Evolutionary conservation across 1,140 invertebrate species (phyloP).

Genomic region (Ephestia elutella): DNA sequence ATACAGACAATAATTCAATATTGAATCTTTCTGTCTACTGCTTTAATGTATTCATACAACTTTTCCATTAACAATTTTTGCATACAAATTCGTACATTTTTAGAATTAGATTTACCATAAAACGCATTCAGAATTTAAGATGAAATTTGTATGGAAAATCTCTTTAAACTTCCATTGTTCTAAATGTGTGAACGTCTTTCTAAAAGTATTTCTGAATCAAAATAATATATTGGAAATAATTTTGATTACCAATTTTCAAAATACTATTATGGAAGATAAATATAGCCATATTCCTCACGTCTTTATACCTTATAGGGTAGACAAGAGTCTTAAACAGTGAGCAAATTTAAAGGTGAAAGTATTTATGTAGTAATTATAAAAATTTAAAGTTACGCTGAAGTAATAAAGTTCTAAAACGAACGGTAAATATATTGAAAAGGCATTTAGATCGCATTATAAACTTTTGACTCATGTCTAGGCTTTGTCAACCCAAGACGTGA

Average conservation of each 20-base stretch:
- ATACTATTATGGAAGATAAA: too few relatives aligned
- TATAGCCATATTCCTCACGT: too few relatives aligned
- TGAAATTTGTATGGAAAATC: not conserved
- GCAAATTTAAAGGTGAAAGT: not conserved
- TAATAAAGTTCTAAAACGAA: too few relatives aligned
- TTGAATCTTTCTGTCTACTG: not conserved
- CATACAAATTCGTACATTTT: not conserved
- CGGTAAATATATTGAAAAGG: too few relatives aligned
- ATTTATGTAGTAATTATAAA: too few relatives aligned
- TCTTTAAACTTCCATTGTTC: not conserved
- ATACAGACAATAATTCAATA: conserved; percentile 10
- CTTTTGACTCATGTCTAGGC: not conserved
- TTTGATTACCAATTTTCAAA: too few relatives aligned
- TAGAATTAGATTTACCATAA: too few relatives aligned
- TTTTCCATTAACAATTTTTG: not conserved
- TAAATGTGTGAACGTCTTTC: not conserved
- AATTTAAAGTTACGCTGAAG: too few relatives aligned
- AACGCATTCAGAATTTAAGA: too few relatives aligned
- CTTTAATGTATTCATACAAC: not conserved
- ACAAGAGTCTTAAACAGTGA: not conserved
- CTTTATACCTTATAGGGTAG: not conserved
- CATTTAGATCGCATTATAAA: not conserved
- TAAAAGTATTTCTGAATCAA: not conserved
- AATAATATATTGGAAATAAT: not conserved
- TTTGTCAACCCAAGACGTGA: not conserved